A percentile compares a stretch with the other conserved stretches of the same genome.
These are phyloP conservation scores for Callionymus lyra DNA, from an alignment of 2,113 vertebrate species.

Conservation along the genomic window DNA sequence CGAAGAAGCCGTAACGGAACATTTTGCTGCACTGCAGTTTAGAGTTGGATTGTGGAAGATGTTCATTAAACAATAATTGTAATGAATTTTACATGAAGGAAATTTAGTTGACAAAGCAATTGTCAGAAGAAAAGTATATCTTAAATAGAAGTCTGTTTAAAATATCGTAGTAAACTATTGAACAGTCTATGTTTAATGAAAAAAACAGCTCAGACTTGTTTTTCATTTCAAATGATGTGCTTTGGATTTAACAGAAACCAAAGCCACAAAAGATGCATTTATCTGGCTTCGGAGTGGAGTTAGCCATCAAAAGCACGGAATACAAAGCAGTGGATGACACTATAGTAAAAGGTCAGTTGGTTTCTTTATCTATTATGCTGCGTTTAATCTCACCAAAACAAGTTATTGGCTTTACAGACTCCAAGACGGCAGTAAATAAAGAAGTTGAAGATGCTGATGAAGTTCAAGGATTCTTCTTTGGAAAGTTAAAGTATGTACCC, in stretches of 20 bases:
- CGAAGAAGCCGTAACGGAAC: no score
- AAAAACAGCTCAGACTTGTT: no score
- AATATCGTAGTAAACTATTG: no score
- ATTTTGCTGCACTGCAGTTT: no score
- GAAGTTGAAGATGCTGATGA: conserved; percentile 71
- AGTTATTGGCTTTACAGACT: conserved; percentile 53
- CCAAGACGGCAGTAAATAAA: conserved; percentile 54
- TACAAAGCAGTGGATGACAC: conserved; percentile 93
- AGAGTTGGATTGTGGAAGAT: no score
- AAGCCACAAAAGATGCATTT: conserved; percentile 77
- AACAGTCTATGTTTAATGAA: no score
- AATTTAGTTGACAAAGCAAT: no score
- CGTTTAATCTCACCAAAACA: conserved; percentile 8
- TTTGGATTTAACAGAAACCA: conserved; percentile 64
- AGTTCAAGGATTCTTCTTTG: conserved; percentile 89
- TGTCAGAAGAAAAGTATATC: no score
- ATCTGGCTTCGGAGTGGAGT: conserved; percentile 92
- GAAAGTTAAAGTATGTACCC: conserved; percentile 78
- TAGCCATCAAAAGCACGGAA: conserved; percentile 95
- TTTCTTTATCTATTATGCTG: conserved; percentile 3
- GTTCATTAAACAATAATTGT: no score
- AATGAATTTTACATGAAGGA: no score
- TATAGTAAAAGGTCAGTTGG: conserved; percentile 76
- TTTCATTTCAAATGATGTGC: no score
- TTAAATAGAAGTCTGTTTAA: no score